Base-by-base conservation (phyloP, 2,888 invertebrate genomes). In the Drosophila meridionalis region DNA sequence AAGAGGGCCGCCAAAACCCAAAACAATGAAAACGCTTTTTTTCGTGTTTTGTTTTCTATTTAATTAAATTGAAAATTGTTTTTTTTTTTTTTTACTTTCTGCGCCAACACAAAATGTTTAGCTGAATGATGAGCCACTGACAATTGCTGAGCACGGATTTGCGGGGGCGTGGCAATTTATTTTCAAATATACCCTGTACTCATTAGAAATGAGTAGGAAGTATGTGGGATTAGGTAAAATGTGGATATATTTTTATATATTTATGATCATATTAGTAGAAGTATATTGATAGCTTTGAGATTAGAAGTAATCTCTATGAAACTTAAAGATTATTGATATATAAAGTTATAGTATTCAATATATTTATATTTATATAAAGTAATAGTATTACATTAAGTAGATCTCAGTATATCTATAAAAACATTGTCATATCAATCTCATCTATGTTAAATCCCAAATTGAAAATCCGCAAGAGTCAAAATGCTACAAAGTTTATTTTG, bases 51-150 rank as follows among this genome's bases (percentile, higher is more conserved):
- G n/a, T 60, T 60, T 60, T 60, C 40, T 14, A 73, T 87, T 86
- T 87, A 85, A 86, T 86, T 86, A 89, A 86, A 89, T 89, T 89
- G 88, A 87, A 86, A 89, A 80, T 77, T 77, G 83, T 84, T 87
- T 83, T 75, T 72, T 50, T n/a, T 28, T 12, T 20, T 11, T 2
- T 8, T 14, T 14, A 2, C n/a, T 8, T 8, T 32, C 32, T 73
- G 45, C 68, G 69, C 80, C 52, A 64, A 74, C 47, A 67, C 70
- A 78, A 69, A 72, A 55, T 38, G 38, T n/a, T 66, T n/a, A 34
- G 73, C 70, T 71, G 80, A 69, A 66, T 82, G 83, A 80, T 73
- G 67, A 69, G 36, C 68, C 65, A 52, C 52, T 78, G 65, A 76
- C 72, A 76, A 67, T 76, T 45, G 47, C 48, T 40, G 43, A 38